Base-by-base conservation (phyloP, 2,888 invertebrate genomes). In the Caenorhabditis wallacei region DNA sequence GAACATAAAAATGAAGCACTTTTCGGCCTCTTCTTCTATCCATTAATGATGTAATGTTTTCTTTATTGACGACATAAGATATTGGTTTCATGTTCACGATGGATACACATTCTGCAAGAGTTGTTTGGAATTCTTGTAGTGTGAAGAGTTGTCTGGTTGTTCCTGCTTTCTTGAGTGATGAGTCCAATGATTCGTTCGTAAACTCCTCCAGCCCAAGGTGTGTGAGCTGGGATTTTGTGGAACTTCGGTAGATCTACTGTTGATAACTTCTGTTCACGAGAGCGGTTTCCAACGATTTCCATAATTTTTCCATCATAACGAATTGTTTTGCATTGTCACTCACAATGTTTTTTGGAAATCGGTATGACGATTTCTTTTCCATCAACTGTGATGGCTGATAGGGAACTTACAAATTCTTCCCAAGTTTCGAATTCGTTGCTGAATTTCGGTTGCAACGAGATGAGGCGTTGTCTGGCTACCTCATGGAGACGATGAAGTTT, bases 131-230 rank as follows among this genome's bases (percentile, higher is more conserved):
- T 20, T 71, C 71, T 18, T 80, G 59, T 10, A 30, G 8, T 8
- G 3, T 7, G 4, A 76, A 16, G 0, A 80, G 30, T 20, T 2
- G 5, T 48, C 56, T 18, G 22, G 64, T 66, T 4, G 59, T 40
- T 26, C 80, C 80, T 22, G 72, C 22, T 43, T 24, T 22, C 2
- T 35, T 4, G 0, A 80, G 22, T 80, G 20, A 80, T 22, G 0
- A 85, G 8, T n/a, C 92, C 88, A 13, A 93, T 88, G 4, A 93
- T 82, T 20, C 92, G 84, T 85, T 93, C 93, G 89, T 92, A 93
- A 85, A 91, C 92, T 53, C 93, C 93, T 61, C 93, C 93, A 92
- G 92, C 92, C 93, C 93, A 93, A 1, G 93, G 85, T 7, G 43
- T 40, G 5, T 37, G 40, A 1, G 70, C 43, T 1, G 79, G 37